Percentiles rank a stretch among this genome's conserved stretches.
These are phyloP conservation scores for Oscheius sp. DNA, from an alignment of 2,888 invertebrate genomes.

Conservation along the genomic window DNA sequence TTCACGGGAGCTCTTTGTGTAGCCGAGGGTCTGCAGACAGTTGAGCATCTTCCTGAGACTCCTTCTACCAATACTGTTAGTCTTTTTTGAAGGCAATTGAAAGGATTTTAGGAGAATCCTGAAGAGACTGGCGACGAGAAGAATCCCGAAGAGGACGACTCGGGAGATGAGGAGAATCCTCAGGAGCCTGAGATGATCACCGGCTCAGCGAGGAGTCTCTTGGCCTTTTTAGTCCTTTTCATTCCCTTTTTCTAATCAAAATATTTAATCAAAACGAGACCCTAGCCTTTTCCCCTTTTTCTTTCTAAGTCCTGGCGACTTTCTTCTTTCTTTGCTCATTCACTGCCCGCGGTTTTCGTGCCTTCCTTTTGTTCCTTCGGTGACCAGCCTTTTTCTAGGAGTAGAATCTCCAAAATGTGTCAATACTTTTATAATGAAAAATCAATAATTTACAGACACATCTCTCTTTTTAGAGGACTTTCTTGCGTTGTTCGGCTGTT, in stretches of 20 bases:
- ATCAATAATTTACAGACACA: not conserved
- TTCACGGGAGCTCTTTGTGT: constrained; percentile 65
- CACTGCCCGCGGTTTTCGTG: not conserved
- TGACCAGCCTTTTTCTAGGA: not conserved
- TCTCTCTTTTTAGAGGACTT: not conserved
- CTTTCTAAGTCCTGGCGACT: constrained; percentile 25
- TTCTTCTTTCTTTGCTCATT: too few relatives aligned
- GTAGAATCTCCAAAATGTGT: not conserved
- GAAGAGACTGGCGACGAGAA: not conserved
- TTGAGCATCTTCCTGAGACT: not conserved
- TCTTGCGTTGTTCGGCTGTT: not conserved
- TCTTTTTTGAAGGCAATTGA: not conserved
- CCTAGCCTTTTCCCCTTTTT: too few relatives aligned
- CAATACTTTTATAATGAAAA: not conserved
- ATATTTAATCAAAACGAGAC: not conserved
- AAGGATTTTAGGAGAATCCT: not conserved
- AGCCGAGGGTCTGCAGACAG: constrained; percentile 40
- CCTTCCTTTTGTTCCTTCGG: constrained; percentile 18
- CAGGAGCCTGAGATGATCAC: not conserved
- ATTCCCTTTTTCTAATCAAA: constrained; percentile 15
- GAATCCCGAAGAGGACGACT: not conserved
- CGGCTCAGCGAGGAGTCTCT: not conserved
- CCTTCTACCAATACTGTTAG: not conserved
- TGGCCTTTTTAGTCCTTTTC: not conserved
- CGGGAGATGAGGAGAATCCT: not conserved